Evolutionary conservation across 2,113 vertebrate genomes (phyloP).

Genomic region (Psittacara wagleri): DNA sequence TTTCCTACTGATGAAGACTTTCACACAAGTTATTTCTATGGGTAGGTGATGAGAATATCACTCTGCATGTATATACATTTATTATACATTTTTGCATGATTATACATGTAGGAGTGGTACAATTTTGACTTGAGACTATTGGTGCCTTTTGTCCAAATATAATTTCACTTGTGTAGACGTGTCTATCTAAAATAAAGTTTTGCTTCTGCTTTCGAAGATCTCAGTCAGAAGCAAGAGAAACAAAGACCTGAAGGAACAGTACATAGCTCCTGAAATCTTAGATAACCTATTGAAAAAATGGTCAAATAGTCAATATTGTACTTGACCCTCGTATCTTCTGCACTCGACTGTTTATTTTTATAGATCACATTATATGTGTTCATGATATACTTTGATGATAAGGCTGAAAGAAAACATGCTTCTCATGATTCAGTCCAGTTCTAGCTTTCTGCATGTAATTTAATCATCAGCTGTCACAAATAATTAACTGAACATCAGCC

Average conservation of each 20-base stretch:
- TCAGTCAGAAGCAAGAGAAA: constrained; percentile 1
- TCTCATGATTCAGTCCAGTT: not conserved
- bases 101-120: constrained; percentile 82
- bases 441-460: constrained; percentile 36
- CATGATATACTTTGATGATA: constrained; percentile 16
- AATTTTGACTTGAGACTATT: constrained; percentile 81
- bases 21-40: constrained; percentile 81
- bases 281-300: constrained; percentile 28
- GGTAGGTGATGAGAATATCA: constrained; percentile 83
- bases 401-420: constrained; percentile 11
- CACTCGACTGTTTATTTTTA: constrained; percentile 63
- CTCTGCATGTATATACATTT: constrained; percentile 82
- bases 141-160: constrained; percentile 25
- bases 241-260: constrained; percentile 14
- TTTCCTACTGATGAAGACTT: constrained; percentile 87
- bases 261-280: constrained; percentile 30
- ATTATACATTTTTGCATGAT: constrained; percentile 79
- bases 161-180: not conserved
- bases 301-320: constrained; percentile 83
- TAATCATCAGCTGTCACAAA: not conserved
- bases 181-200: not conserved
- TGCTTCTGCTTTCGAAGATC: not conserved
- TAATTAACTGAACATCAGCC: constrained; percentile 9
- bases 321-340: constrained; percentile 79
- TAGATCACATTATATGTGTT: constrained; percentile 37